phyloP scores from a whole-genome alignment of 2,888 invertebrate genomes.

The Patella depressa region DNA sequence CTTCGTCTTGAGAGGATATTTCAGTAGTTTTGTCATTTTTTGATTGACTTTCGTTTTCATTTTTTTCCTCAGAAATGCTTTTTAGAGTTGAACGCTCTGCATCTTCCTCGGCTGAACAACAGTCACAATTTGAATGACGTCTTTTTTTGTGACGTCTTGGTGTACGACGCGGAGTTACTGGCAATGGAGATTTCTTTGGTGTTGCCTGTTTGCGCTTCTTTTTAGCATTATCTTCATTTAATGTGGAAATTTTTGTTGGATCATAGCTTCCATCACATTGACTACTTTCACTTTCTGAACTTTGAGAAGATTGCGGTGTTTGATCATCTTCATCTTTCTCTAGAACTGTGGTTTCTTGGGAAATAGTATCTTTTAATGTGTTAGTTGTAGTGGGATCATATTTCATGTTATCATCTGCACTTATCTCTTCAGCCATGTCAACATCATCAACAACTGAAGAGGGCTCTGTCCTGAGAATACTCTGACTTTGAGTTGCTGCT shows the following conservation, averaged over 20 bases:
- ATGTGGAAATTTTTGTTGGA: slow-evolving; percentile 19
- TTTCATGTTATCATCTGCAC: background rate
- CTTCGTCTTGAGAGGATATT: background rate
- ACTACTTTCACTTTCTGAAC: background rate
- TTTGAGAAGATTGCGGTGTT: background rate
- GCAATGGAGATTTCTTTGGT: slow-evolving; percentile 43
- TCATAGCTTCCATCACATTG: slow-evolving; percentile 16
- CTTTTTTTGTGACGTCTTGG: slow-evolving; percentile 18
- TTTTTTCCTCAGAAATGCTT: slow-evolving; percentile 12
- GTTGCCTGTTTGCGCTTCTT: slow-evolving; percentile 47
- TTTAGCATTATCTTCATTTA: slow-evolving; percentile 10
- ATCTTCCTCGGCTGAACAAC: background rate
- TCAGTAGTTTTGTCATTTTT: too few species aligned
- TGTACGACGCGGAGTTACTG: slow-evolving; percentile 22
- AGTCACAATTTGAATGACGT: slow-evolving; percentile 4
- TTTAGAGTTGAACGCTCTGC: background rate
- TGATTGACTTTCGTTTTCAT: background rate
- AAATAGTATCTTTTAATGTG: background rate
- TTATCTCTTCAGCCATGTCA: background rate
- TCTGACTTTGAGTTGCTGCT: background rate
- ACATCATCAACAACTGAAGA: background rate
- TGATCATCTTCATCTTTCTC: background rate
- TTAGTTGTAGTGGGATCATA: background rate
- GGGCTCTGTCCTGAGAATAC: background rate
- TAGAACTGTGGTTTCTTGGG: background rate